Evolutionary conservation across 1,140 invertebrate genomes (phyloP).

Genomic region (Euura lappo): DNA sequence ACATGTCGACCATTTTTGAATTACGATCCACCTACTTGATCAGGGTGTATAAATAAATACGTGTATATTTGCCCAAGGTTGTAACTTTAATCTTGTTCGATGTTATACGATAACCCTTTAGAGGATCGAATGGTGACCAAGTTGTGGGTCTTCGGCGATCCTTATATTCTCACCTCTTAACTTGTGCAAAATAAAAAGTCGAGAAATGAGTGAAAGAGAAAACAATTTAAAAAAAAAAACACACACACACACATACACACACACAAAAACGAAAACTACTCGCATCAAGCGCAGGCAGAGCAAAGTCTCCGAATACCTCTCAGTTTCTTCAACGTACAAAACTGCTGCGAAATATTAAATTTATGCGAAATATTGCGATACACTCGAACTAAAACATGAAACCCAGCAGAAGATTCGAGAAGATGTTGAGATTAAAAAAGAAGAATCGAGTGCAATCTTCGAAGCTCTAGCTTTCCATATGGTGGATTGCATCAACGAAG

Average conservation of each 20-base stretch:
- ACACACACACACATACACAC: no score
- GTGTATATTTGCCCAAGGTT: background rate
- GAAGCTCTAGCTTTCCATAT: background rate
- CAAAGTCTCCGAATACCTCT: background rate
- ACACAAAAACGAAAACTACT: background rate
- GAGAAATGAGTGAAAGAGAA: background rate
- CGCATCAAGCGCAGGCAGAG: background rate
- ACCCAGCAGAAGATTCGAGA: no score
- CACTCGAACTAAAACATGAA: no score
- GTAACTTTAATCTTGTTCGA: conserved; percentile 3
- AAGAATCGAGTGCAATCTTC: background rate
- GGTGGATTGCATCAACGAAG: no score
- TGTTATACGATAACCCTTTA: background rate
- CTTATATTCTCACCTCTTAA: background rate
- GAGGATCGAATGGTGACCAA: background rate
- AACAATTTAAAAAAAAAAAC: no score
- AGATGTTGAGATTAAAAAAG: background rate
- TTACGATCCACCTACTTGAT: background rate
- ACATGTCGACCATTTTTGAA: background rate
- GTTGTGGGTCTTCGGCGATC: background rate
- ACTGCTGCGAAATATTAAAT: background rate
- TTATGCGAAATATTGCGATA: background rate
- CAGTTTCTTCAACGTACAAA: background rate
- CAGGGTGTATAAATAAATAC: background rate
- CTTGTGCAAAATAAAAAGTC: background rate